A percentile compares a stretch with the other conserved stretches of the same genome.
phyloP scores from a whole-genome alignment of 1,140 invertebrate genomes.

The Ladona fulva region DNA sequence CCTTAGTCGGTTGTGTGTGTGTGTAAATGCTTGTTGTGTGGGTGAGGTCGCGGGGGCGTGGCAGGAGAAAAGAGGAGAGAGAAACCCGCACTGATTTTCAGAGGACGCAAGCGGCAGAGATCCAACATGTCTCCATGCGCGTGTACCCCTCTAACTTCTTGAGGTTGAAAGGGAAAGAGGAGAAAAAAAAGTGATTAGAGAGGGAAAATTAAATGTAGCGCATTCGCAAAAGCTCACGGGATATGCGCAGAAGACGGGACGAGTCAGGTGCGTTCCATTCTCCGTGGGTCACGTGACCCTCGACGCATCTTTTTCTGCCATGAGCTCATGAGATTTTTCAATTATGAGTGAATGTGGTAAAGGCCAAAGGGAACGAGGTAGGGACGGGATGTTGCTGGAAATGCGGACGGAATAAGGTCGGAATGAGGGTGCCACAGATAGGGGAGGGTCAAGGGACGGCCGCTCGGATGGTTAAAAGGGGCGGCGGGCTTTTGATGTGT shows the following conservation, averaged over 20 bases:
- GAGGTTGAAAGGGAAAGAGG: background rate
- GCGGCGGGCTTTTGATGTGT: background rate
- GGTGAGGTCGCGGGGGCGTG: background rate
- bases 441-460: background rate
- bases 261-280: too few relatives aligned
- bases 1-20: too few relatives aligned
- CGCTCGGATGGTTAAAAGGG: background rate
- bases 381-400: too few relatives aligned
- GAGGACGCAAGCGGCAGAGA: background rate
- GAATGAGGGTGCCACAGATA: background rate
- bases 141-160: background rate
- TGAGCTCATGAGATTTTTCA: too few relatives aligned
- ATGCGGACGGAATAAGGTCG: too few relatives aligned
- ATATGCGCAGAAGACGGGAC: too few relatives aligned
- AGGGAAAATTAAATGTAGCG: background rate
- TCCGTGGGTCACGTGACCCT: too few relatives aligned
- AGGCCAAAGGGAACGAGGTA: too few relatives aligned
- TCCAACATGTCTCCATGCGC: background rate
- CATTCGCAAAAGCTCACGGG: too few relatives aligned
- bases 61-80: background rate
- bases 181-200: background rate
- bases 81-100: background rate
- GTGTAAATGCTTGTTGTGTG: too few relatives aligned
- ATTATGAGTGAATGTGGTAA: too few relatives aligned
- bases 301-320: too few relatives aligned